Percentiles rank a stretch among this genome's conserved stretches.
Evolutionary conservation across 2,888 invertebrate species (phyloP).

Genomic region (Lydus trimaculatus): DNA sequence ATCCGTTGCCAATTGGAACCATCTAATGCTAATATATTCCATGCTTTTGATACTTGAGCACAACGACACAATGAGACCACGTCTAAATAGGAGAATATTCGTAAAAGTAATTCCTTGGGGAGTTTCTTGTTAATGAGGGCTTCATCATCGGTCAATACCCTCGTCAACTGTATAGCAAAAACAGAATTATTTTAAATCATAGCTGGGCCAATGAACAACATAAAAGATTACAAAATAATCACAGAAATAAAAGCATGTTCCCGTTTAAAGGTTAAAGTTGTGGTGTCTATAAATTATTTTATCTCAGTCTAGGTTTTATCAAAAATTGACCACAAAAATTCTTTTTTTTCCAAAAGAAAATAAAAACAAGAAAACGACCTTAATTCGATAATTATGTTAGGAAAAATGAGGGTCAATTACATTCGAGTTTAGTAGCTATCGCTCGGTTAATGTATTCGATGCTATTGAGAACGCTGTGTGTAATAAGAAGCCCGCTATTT

Average conservation of each 20-base stretch:
- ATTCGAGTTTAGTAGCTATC: too few species aligned
- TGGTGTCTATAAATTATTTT: neutral
- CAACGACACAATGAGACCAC: conserved; percentile 95
- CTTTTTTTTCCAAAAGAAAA: too few species aligned
- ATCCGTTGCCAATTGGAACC: conserved; percentile 99
- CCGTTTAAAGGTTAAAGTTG: neutral
- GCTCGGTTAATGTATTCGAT: too few species aligned
- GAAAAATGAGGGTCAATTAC: too few species aligned
- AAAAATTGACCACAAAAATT: neutral
- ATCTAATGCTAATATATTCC: conserved; percentile 97
- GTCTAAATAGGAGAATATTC: conserved; percentile 95
- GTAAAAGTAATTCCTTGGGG: conserved; percentile 93
- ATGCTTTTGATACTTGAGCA: conserved; percentile 81
- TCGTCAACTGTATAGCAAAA: conserved; percentile 74
- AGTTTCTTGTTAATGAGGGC: conserved; percentile 92
- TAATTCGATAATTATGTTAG: too few species aligned
- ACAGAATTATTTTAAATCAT: conserved; percentile 14
- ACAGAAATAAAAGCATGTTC: neutral
- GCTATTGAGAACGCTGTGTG: too few species aligned
- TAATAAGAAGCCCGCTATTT: too few species aligned
- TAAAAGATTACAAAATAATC: too few species aligned
- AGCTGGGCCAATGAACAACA: too few species aligned
- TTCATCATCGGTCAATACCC: conserved; percentile 81
- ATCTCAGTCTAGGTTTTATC: neutral
- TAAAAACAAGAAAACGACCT: too few species aligned